Base-by-base conservation (phyloP, 2,888 invertebrate species). In the Cantharis rufa region DNA sequence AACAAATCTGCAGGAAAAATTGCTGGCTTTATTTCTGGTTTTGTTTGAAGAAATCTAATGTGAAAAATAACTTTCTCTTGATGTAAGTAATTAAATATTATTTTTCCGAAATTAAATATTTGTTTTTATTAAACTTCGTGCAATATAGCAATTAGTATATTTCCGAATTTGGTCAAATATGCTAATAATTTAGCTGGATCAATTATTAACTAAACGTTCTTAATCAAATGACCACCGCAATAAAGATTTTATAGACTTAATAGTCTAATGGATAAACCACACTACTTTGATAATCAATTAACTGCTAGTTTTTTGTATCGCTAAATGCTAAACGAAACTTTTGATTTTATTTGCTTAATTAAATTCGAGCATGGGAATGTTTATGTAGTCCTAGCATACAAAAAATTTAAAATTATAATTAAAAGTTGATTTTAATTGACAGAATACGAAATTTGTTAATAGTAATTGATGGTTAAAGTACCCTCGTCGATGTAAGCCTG, bases 401-500 rank as follows among this genome's bases (percentile, higher is more conserved):
- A n/a, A n/a, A 32, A 48, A 48, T n/a, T 48, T 48, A 3, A 10
- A 48, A n/a, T 48, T 48, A 48, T 48, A 48, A 48, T 48, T 32
- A 74, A 70, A 74, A 70, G 13, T 15, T 64, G 27, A 74, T 74
- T 69, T 70, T 64, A 15, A 70, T 70, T 64, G 64, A 21, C 24
- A 66, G 18, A 11, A 66, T 21, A 21, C 13, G 18, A 66, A 66
- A 70, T 70, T 18, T 73, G 75, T 70, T 62, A 24, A 24, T 24
- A 48, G 48, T 74, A 74, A 69, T 74, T 63, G 70, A 74, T 64
- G 74, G 79, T 78, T 80, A 76, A 69, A 79, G 77, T 76, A 78
- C 72, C 76, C 78, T 77, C 77, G 74, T 77, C 79, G 71, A 75
- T 79, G 79, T 81, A 72, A 71, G 71, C 80, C 78, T 81, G 79